Conservation (phyloP, 2,797 vertebrate genomes). For the Diceros bicornis region DNA sequence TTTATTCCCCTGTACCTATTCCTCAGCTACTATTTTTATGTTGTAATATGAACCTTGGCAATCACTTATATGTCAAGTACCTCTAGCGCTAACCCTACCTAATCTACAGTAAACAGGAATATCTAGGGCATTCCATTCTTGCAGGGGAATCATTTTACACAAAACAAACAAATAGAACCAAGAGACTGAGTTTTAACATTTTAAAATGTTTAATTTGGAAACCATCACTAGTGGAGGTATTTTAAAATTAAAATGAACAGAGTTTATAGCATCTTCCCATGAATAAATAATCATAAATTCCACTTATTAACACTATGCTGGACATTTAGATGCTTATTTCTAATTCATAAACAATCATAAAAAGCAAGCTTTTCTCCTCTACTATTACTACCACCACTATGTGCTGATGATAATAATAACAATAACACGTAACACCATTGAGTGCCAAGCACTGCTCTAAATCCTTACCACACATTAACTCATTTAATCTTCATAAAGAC, state of each 20-base stretch:
- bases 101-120: not conserved
- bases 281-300: not conserved
- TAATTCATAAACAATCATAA: conserved; percentile 13
- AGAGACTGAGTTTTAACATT: conserved; percentile 8
- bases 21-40: conserved; percentile 11
- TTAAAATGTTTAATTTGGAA: conserved; percentile 41
- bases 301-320: not conserved
- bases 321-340: not conserved
- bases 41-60: conserved; percentile 33
- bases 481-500: not conserved
- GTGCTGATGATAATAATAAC: not conserved
- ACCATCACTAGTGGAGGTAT: not conserved
- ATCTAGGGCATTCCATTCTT: not conserved
- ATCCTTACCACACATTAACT: not conserved
- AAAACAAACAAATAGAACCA: conserved; percentile 41
- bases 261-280: not conserved
- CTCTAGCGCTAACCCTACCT: not conserved
- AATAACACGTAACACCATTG: not conserved
- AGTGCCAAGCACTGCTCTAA: not conserved
- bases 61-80: conserved; percentile 3
- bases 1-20: not conserved
- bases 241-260: conserved; percentile 59
- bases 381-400: not conserved
- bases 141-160: not conserved
- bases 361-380: not conserved